Evolutionary conservation across 2,888 invertebrate genomes (phyloP).

Genomic region (Labia minor): DNA sequence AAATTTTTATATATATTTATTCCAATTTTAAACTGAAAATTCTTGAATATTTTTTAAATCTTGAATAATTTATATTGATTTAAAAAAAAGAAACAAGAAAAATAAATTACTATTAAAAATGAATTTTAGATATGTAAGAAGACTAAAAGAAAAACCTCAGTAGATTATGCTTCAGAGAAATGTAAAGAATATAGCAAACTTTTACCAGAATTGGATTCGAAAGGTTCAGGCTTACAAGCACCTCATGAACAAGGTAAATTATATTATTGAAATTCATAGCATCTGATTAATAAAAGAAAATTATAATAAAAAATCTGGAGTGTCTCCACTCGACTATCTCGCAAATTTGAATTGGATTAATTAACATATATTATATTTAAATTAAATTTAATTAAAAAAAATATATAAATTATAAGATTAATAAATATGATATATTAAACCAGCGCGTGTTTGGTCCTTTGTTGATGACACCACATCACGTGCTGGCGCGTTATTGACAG

Average conservation of each 20-base stretch:
- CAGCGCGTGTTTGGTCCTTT: no score
- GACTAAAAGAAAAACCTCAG: constrained; percentile 42
- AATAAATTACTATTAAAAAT: no score
- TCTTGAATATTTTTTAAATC: not conserved
- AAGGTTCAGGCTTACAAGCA: constrained; percentile 60
- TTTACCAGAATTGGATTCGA: constrained; percentile 50
- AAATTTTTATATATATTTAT: not conserved
- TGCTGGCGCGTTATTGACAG: no score
- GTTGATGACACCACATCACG: no score
- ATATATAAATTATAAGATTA: not conserved
- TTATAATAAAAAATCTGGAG: no score
- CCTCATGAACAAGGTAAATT: constrained; percentile 54
- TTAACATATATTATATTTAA: no score
- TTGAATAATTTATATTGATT: no score
- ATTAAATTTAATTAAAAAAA: constrained; percentile 16
- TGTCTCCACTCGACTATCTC: no score
- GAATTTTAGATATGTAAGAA: constrained; percentile 39
- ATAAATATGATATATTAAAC: no score
- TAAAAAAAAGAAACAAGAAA: no score
- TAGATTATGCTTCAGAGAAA: constrained; percentile 50
- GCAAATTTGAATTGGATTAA: no score
- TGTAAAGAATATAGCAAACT: constrained; percentile 52
- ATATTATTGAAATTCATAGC: no score
- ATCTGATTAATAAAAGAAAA: not conserved
- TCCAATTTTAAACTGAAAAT: not conserved